phyloP scores from a whole-genome alignment of 2,113 vertebrate genomes.

The Marcusenius ussheri region DNA sequence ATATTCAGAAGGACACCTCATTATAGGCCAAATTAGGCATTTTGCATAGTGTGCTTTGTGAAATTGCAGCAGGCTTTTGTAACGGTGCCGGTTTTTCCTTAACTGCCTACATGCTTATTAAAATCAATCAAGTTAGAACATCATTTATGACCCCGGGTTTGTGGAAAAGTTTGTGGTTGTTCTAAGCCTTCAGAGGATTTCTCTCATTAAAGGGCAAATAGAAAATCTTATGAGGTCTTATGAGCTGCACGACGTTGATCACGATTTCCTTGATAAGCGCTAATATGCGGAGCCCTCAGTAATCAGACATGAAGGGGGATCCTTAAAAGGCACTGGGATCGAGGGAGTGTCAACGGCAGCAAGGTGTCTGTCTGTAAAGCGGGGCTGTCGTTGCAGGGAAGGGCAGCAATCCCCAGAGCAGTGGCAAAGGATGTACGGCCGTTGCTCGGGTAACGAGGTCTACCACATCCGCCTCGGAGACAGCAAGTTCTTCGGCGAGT shows the following conservation, averaged over 20 bases:
- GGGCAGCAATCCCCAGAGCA: conserved; percentile 87
- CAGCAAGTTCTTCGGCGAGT: conserved; percentile 92
- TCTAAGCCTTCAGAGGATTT: neutral
- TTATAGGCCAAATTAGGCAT: neutral
- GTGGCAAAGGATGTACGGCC: conserved; percentile 93
- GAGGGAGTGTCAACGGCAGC: neutral
- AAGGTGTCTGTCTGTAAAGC: neutral
- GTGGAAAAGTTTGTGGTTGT: neutral
- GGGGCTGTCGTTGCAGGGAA: conserved; percentile 65
- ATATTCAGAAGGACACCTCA: neutral
- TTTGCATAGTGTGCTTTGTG: neutral
- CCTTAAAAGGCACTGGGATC: neutral
- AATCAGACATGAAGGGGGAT: neutral
- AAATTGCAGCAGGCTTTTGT: neutral
- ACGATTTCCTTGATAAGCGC: neutral
- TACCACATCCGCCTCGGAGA: conserved; percentile 90
- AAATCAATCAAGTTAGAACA: neutral
- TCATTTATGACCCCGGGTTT: neutral
- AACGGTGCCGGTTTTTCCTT: neutral
- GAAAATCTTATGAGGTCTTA: neutral
- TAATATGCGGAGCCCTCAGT: neutral
- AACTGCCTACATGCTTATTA: neutral
- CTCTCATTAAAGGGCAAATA: neutral
- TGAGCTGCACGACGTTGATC: neutral
- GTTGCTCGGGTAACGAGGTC: conserved; percentile 92